Evolutionary conservation across 2,113 vertebrate genomes (phyloP), one percentile per base, ranked within the genome.

Genomic region (Irena cyanogastra): DNA sequence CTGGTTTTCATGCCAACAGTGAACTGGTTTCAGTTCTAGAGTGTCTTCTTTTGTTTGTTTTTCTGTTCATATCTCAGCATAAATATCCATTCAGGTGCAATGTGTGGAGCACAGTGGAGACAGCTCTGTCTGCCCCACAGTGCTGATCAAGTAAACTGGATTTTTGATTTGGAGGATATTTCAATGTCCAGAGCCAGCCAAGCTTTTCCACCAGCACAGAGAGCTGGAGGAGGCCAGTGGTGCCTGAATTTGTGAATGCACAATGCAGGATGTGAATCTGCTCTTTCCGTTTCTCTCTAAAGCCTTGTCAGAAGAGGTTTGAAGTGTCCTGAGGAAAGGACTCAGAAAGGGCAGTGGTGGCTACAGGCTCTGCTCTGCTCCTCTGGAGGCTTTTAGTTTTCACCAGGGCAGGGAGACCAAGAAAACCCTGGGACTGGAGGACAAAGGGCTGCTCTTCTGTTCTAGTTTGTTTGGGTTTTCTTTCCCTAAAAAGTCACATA

Each of bases 81-180:
- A 14, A 22, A 7, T 35, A 22, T 2, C n/a, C 4, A 2, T 26
- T 16, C 41, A 28, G 52, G 41, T 42, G 80, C 42, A 16, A 0
- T 20, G 3, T 18, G 39, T 17, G 49, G 50, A 41, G 72, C 59
- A 7, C n/a, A 4, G 61, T 0, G 23, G n/a, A 27, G 66, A 41
- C 60, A 54, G 52, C 35, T 59, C 11, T 54, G n/a, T 17, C 35
- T 79, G 4, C 26, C 44, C 44, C 35, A 2, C 0, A 0, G 31
- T 0, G 1, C 68, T 60, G 33, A 31, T 13, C 23, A 7, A 7
- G 9, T 33, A 19, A 31, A 44, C 16, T 33, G 59, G 6, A 39
- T 16, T 75, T 85, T 42, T 7, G 27, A 10, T 42, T 44, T 71
- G 71, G 47, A 71, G 53, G 30, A 6, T 70, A 11, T 42, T 1